These are phyloP conservation scores for Dicyrtomina minuta DNA, from an alignment of 2,888 invertebrate species.

Conservation along the genomic window DNA sequence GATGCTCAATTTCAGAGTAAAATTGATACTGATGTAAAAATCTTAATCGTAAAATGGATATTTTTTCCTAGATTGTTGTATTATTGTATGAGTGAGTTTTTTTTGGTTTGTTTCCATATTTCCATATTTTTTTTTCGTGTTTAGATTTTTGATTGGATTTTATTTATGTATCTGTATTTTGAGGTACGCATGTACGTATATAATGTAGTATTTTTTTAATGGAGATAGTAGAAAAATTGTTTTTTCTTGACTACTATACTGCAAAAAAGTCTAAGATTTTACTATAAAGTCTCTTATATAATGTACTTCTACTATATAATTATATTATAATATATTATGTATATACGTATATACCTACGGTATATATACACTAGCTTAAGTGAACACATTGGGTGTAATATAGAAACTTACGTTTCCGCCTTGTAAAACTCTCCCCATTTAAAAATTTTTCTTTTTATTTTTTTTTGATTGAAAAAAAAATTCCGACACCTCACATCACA, in stretches of 20 bases:
- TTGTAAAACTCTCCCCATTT: slow-evolving; percentile 18
- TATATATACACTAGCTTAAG: slow-evolving; percentile 25
- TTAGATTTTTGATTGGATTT: too few relatives aligned
- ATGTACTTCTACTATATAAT: slow-evolving; percentile 4
- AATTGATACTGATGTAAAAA: too few relatives aligned
- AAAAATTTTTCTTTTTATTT: too few relatives aligned
- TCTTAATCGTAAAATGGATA: too few relatives aligned
- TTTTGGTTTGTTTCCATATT: too few relatives aligned
- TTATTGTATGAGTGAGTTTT: too few relatives aligned
- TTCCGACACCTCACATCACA: slow-evolving; percentile 37
- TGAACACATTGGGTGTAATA: slow-evolving; percentile 36
- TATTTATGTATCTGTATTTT: background rate
- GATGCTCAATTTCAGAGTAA: too few relatives aligned
- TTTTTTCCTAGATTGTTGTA: too few relatives aligned
- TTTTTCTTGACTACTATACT: slow-evolving; percentile 6
- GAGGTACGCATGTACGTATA: slow-evolving; percentile 17
- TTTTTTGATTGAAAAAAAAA: too few relatives aligned
- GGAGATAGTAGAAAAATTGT: slow-evolving; percentile 15
- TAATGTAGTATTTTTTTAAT: slow-evolving; percentile 2
- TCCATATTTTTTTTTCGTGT: too few relatives aligned
- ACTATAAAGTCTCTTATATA: slow-evolving; percentile 15
- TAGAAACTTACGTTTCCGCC: slow-evolving; percentile 29
- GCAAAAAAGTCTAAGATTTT: slow-evolving; percentile 14
- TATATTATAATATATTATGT: slow-evolving; percentile 10
- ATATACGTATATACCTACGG: slow-evolving; percentile 7